Percentiles rank a stretch among this genome's conserved stretches.
Conservation (phyloP, 2,888 invertebrate species). For the Ellobium chinense region DNA sequence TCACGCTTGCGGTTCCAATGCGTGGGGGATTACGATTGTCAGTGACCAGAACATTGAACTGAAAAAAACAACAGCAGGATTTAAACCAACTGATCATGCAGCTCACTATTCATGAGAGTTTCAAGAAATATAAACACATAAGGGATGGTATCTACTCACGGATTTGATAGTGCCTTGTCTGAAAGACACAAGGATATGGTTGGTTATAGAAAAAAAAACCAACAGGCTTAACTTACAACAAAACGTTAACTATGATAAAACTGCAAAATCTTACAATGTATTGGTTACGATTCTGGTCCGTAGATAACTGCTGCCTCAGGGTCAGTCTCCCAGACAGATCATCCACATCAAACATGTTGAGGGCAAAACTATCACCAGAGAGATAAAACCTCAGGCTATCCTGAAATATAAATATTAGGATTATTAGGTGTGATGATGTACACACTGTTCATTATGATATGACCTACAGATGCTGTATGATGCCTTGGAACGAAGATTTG, state of each 20-base stretch:
- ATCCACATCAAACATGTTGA: slow-evolving; percentile 41
- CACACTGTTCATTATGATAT: no score
- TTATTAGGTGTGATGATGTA: no score
- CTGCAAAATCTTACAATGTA: slow-evolving; percentile 28
- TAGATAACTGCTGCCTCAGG: slow-evolving; percentile 26
- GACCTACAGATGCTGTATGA: no score
- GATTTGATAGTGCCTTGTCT: no score
- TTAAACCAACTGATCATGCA: no score
- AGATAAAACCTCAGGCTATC: slow-evolving; percentile 40
- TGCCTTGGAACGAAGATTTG: no score
- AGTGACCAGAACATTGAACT: slow-evolving; percentile 56
- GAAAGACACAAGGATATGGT: no score
- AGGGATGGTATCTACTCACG: no score
- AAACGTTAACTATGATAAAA: neutral
- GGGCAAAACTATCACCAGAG: slow-evolving; percentile 12
- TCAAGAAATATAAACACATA: no score
- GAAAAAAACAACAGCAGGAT: slow-evolving; percentile 47
- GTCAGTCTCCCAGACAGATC: slow-evolving; percentile 35
- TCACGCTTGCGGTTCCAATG: slow-evolving; percentile 51
- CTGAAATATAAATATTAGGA: slow-evolving; percentile 26
- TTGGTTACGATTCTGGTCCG: neutral
- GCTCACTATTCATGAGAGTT: no score
- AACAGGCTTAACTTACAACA: no score
- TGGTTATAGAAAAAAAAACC: no score
- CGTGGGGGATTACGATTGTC: slow-evolving; percentile 54